Conservation (phyloP, 2,113 vertebrate species). For the Prolemur simus region DNA sequence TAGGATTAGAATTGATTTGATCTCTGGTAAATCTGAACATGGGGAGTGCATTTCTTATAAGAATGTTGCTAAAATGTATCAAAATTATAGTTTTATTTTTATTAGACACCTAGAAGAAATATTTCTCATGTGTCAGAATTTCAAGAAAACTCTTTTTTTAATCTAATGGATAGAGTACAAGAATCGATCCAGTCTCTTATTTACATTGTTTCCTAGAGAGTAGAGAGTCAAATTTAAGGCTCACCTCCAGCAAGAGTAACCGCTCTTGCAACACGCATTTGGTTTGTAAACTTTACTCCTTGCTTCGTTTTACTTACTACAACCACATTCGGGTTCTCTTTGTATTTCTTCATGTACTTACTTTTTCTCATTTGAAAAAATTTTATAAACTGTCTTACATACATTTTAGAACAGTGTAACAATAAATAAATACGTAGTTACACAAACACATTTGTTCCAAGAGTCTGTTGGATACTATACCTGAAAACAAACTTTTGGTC, state of each 20-base stretch:
- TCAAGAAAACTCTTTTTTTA: not conserved
- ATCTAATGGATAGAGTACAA: not conserved
- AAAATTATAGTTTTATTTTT: not conserved
- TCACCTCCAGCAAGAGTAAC: not conserved
- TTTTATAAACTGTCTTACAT: not conserved
- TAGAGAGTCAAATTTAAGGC: not conserved
- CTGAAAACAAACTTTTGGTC: not conserved
- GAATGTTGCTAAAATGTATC: not conserved
- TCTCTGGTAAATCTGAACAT: not conserved
- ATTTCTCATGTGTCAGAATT: not conserved
- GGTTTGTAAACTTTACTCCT: not conserved
- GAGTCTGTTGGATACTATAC: not conserved
- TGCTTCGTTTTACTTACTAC: not conserved
- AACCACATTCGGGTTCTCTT: not conserved
- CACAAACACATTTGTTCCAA: not conserved
- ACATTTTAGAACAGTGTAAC: not conserved
- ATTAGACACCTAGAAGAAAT: not conserved
- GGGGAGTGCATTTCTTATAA: not conserved
- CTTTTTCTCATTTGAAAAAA: not conserved
- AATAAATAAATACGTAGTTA: not conserved
- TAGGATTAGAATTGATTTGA: not conserved
- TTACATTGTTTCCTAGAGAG: not conserved
- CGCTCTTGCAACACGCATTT: not conserved
- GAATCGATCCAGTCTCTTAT: not conserved
- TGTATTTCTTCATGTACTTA: not conserved